Percentiles rank a stretch among this genome's conserved stretches.
Evolutionary conservation across 1,140 invertebrate species (phyloP).

Genomic region (Leptoteleia sp.): DNA sequence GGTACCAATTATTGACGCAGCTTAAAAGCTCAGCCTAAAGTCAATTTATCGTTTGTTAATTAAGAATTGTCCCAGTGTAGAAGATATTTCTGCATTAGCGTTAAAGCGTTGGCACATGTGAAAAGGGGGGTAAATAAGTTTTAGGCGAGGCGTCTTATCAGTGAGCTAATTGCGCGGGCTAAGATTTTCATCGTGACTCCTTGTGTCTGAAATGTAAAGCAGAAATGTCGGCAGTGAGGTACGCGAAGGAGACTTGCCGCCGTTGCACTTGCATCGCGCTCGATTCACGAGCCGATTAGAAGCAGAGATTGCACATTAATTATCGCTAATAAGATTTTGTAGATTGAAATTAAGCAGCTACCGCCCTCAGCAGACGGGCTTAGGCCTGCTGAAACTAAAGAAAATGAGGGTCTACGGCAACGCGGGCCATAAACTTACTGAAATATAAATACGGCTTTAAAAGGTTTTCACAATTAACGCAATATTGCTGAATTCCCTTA

Average conservation of each 20-base stretch:
- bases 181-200: conserved; percentile 53
- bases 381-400: conserved; percentile 34
- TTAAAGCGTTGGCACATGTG: conserved; percentile 31
- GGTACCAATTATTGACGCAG: no score
- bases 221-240: conserved; percentile 38
- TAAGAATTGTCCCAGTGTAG: conserved; percentile 7
- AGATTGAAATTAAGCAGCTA: conserved; percentile 69
- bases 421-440: no score
- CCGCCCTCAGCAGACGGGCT: conserved; percentile 32
- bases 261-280: conserved; percentile 52
- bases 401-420: no score
- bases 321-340: conserved; percentile 72
- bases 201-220: conserved; percentile 54
- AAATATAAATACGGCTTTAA: no score
- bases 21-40: no score
- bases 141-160: conserved; percentile 33
- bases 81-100: conserved; percentile 20
- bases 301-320: conserved; percentile 71
- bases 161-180: conserved; percentile 39
- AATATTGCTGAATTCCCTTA: no score
- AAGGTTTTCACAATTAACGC: no score
- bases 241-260: conserved; percentile 30
- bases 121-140: conserved; percentile 49
- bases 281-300: conserved; percentile 63
- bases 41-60: conserved; percentile 43